Base-by-base conservation (phyloP, 2,888 invertebrate genomes). In the Hypsopygia costalis region DNA sequence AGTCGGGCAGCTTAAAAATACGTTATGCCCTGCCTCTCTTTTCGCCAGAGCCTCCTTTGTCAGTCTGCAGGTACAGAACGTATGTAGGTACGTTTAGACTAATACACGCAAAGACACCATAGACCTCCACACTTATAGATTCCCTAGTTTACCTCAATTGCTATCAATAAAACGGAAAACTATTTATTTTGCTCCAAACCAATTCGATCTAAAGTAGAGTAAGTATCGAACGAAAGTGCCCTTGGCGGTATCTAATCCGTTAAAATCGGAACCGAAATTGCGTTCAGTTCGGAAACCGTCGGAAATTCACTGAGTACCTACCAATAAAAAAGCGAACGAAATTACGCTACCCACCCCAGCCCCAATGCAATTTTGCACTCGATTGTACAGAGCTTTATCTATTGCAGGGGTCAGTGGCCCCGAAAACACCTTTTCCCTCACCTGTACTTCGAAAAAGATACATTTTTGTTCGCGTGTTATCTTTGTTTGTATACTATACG, bases 291-390 rank as follows among this genome's bases (percentile, higher is more conserved):
- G n/a, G 11, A 39, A 31, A 12, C 31, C 31, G 37, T 31, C 10
- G 11, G 20, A 39, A 31, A 31, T 11, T 10, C 38, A 35, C 39
- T 41, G 34, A 47, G 47, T 43, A 44, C 21, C n/a, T n/a, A 34
- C 25, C 45, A 48, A 51, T 54, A 54, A 54, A 56, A 52, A 56
- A 47, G 40, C 36, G 34, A 45, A 46, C 47, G 37, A 40, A 51
- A 47, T 49, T 44, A 47, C 48, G 35, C 27, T 20, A 9, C 12
- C 33, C 11, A 28, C 33, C 22, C 33, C 43, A 40, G 25, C 47
- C 49, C 48, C 49, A 48, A 53, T 57, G 57, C 52, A 53, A 55
- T 57, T 55, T 49, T 51, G 52, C 50, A 52, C 41, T 44, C 51
- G 41, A 44, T 43, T 52, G 51, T 52, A 41, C 38, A 16, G 34